Evolutionary conservation across 1,140 invertebrate species (phyloP), one percentile per base, ranked within the genome.

Genomic region (Diorhabda carinulata): DNA sequence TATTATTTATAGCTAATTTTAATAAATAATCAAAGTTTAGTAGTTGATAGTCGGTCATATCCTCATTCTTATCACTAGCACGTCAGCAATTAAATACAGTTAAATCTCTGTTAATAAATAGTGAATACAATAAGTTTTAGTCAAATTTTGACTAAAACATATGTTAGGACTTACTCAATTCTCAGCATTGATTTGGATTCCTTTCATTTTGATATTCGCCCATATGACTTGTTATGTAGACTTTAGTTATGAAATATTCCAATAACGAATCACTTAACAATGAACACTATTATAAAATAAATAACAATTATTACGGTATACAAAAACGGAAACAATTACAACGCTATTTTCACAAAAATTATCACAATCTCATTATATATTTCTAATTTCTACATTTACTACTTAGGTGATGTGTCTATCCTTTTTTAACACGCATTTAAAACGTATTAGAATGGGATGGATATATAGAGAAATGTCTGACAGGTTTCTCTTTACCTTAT

Each of bases 121-220:
- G 45, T 52, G n/a, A 8, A 52, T 8, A 52, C n/a, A 52, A 52
- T 52, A 25, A 25, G n/a, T 52, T 6, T n/a, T 52, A 52, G 6
- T 52, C 3, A 52, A 6, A 2, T 52, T 52, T 52, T 52, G 3
- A 52, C 47, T 8, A n/a, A 52, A 52, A 52, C 47, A 52, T 52
- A 52, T 52, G 47, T 52, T 52, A 8, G 25, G 3, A 52, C 47
- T 52, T 52, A 25, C 25, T 52, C 47, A 52, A n/a, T n/a, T 52
- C n/a, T 52, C 4, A 52, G 47, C 47, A 52, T 52, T 52, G 47
- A 52, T 52, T n/a, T 52, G 6, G 47, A 8, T 52, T 52, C 47
- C 47, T 52, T 52, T 52, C 47, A 52, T 52, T 52, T 52, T 52
- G n/a, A 52, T 52, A 52, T 52, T 52, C 47, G n/a, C 47, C 47